These are phyloP conservation scores for Apocheima hispidaria DNA, from an alignment of 2,888 invertebrate genomes.

Conservation along the genomic window DNA sequence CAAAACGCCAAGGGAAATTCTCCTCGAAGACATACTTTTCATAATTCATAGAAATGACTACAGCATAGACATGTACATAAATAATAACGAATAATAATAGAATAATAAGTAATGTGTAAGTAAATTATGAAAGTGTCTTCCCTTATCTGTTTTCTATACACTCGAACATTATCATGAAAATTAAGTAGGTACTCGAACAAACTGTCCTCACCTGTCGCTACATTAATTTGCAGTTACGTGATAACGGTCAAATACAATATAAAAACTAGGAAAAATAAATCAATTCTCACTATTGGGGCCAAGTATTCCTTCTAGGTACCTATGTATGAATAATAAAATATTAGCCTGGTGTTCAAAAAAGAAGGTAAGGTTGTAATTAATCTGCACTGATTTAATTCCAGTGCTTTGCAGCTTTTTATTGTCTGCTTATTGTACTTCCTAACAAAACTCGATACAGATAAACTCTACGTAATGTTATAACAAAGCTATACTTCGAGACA, in stretches of 20 bases:
- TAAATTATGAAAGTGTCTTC: background rate
- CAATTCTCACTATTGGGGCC: too few relatives aligned
- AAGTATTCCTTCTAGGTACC: too few relatives aligned
- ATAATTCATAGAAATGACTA: background rate
- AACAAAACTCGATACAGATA: constrained; percentile 20
- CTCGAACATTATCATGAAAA: constrained; percentile 7
- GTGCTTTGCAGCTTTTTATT: constrained; percentile 26
- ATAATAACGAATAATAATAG: background rate
- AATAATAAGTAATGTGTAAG: background rate
- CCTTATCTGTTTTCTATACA: constrained; percentile 1
- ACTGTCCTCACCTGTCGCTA: background rate
- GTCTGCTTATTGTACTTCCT: constrained; percentile 25
- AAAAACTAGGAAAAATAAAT: background rate
- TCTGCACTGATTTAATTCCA: constrained; percentile 28
- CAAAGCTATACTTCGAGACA: constrained; percentile 7
- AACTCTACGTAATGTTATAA: constrained; percentile 33
- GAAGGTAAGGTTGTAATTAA: constrained; percentile 21
- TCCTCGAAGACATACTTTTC: background rate
- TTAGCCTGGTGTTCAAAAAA: background rate
- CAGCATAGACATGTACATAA: background rate
- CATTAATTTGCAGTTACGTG: constrained; percentile 8
- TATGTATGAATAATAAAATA: background rate
- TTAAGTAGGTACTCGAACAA: background rate
- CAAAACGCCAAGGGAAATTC: background rate
- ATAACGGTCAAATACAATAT: background rate